Conservation (phyloP, 2,888 invertebrate genomes). For the Papilio gigon region DNA sequence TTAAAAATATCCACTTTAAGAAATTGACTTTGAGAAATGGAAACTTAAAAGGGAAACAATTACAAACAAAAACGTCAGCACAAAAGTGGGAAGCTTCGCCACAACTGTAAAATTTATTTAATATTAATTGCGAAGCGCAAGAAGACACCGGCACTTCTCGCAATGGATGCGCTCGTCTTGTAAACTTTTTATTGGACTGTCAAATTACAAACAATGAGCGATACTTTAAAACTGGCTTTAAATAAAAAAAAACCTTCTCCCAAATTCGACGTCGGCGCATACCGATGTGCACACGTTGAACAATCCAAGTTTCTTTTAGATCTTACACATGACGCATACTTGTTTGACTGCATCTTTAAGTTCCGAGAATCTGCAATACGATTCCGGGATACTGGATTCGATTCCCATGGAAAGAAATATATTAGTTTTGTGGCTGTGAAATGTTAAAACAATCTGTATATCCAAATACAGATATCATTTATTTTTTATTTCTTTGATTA, state of each 20-base stretch:
- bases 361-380: neutral
- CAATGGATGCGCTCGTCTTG: conserved; percentile 20
- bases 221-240: conserved; percentile 34
- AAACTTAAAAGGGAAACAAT: conserved; percentile 36
- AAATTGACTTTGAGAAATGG: conserved; percentile 14
- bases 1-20: conserved; percentile 14
- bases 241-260: conserved; percentile 33
- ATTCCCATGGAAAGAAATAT: neutral
- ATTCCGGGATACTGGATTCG: neutral
- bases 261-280: conserved; percentile 14
- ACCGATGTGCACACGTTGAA: conserved; percentile 19
- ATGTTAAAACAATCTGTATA: no score
- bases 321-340: conserved; percentile 15
- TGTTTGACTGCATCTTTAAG: conserved; percentile 3
- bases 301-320: conserved; percentile 26
- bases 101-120: conserved; percentile 40
- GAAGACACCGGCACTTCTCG: conserved; percentile 34
- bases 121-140: conserved; percentile 38
- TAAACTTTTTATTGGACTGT: conserved; percentile 24
- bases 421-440: no score
- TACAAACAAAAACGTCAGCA: conserved; percentile 19
- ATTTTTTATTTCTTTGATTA: no score
- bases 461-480: no score
- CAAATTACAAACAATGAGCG: conserved; percentile 36
- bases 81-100: conserved; percentile 18